phyloP scores from a whole-genome alignment of 2,797 vertebrate species.

The Crotalus adamanteus region DNA sequence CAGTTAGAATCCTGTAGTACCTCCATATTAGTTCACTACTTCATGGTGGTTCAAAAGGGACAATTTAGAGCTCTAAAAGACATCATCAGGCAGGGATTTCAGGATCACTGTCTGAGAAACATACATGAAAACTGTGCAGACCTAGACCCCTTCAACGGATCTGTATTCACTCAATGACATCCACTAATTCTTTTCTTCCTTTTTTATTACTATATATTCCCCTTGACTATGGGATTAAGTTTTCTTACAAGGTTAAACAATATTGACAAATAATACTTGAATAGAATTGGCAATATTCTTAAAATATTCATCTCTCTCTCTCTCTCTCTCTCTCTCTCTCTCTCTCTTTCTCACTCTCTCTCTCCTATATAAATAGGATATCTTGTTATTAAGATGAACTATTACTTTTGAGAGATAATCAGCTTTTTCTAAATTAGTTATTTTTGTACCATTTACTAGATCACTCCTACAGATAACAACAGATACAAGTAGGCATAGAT shows the following conservation, averaged over 20 bases:
- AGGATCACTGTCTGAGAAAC: neutral
- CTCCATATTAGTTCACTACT: neutral
- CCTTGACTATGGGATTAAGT: neutral
- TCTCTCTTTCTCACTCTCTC: no score
- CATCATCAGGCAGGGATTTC: neutral
- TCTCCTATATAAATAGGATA: neutral
- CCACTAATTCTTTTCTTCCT: neutral
- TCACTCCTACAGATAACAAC: neutral
- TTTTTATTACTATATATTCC: neutral
- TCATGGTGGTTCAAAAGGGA: neutral
- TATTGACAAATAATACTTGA: neutral
- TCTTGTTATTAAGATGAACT: neutral
- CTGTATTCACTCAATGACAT: neutral
- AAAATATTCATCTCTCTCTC: neutral
- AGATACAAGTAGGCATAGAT: neutral
- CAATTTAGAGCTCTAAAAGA: neutral
- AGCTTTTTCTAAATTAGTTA: neutral
- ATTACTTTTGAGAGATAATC: neutral
- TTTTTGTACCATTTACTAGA: neutral
- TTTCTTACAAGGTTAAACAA: neutral
- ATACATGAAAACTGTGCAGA: neutral
- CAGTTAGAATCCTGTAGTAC: neutral
- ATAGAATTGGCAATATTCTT: neutral
- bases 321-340: no score
- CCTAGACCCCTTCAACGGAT: neutral